Base-by-base conservation (phyloP, 2,888 invertebrate species). In the Macroteleia sp. region DNA sequence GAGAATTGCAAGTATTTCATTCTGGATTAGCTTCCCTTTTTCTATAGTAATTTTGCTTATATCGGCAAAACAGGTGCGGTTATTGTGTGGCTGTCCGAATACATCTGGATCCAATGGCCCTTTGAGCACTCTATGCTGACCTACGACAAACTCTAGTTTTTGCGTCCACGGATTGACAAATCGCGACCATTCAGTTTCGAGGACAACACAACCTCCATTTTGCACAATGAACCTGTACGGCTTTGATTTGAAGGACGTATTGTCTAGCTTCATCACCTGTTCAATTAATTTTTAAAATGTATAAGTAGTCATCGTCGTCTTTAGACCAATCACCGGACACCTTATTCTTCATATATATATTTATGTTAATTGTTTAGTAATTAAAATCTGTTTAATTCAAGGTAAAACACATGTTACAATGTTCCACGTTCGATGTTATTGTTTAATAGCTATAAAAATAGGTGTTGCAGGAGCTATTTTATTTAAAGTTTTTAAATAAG, bases 81-180 rank as follows among this genome's bases (percentile, higher is more conserved):
- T 17, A 91, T 90, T 36, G 1, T 20, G 42, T 83, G 88, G 6
- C 90, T 70, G 76, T 1, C 94, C 93, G 83, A 97, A 96, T 1
- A 97, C 95, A 82, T 97, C 94, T 0, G 96, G 95, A 89, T 95
- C 94, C 14, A 90, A 86, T 0, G 97, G 97, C 10, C 97, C 97
- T 94, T 95, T 87, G 19, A 92, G 82, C 0, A 98, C 94, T 66
- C 94, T 92, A 92, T 98, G 97, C 88, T 97, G 95, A 25, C 97
- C 97, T 82, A 95, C 95, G 56, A 98, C 95, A 90, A 97, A 97
- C 89, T 98, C 98, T 57, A 98, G 92, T 90, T 96, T 95, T 87
- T 94, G 94, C 0, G 97, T 96, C 98, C 98, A 98, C 0, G 98
- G 98, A 92, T 98, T 98, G 44, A 97, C 94, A 88, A 97, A 98